phyloP scores from a whole-genome alignment of 2,113 vertebrate genomes.

The Rhodinocichla rosea region DNA sequence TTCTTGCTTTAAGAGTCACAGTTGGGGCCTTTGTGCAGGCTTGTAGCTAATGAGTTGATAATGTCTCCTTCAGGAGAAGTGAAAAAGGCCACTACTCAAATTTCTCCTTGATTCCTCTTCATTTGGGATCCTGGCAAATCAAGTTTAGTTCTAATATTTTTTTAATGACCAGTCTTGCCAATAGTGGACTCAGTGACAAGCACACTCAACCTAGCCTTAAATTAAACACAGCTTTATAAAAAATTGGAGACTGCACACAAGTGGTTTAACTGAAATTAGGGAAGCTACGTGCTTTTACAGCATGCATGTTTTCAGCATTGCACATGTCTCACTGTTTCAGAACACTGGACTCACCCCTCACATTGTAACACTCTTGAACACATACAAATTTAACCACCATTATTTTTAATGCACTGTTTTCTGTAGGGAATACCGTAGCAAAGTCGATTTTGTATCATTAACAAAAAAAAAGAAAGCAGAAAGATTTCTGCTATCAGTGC shows the following conservation, averaged over 20 bases:
- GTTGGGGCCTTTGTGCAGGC: slow-evolving; percentile 50
- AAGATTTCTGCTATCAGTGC: background rate
- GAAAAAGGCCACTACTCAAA: slow-evolving; percentile 64
- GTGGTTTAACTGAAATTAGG: background rate
- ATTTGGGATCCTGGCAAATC: slow-evolving; percentile 50
- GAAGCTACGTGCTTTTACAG: background rate
- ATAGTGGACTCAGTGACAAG: background rate
- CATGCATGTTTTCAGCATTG: background rate
- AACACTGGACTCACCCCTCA: background rate
- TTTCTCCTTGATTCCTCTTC: slow-evolving; percentile 39
- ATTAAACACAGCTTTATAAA: background rate
- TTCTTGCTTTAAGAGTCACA: slow-evolving; percentile 64
- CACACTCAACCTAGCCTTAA: background rate
- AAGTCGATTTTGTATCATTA: slow-evolving; percentile 25
- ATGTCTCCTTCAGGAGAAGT: slow-evolving; percentile 59
- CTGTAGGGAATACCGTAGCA: slow-evolving; percentile 10
- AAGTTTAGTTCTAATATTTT: background rate
- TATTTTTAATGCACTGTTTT: slow-evolving; percentile 45
- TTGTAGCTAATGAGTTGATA: slow-evolving; percentile 64
- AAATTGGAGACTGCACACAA: background rate
- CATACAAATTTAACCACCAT: slow-evolving; percentile 7
- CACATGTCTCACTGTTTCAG: background rate
- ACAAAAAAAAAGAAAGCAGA: background rate
- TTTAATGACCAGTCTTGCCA: slow-evolving; percentile 14
- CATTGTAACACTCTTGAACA: background rate